Percentiles rank a stretch among this genome's conserved stretches.
Evolutionary conservation across 2,888 invertebrate species (phyloP).

Genomic region (Plebejus argus): DNA sequence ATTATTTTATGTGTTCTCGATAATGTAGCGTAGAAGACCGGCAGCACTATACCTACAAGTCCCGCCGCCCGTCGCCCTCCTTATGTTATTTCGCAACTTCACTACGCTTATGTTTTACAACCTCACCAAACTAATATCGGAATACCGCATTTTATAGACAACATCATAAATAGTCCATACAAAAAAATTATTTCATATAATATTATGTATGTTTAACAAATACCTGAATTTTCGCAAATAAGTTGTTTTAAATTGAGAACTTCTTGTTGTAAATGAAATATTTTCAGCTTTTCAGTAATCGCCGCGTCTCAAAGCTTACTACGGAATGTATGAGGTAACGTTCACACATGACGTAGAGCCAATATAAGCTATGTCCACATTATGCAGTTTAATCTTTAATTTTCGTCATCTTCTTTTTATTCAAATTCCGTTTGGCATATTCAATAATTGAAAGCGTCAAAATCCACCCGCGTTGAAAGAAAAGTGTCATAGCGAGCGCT

Average conservation of each 20-base stretch:
- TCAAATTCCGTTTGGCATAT: no score
- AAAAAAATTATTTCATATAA: slow-evolving; percentile 1
- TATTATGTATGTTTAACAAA: not conserved
- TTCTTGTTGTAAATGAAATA: not conserved
- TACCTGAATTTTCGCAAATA: not conserved
- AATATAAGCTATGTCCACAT: no score
- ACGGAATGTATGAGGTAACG: not conserved
- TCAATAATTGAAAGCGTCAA: no score
- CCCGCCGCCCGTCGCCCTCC: slow-evolving; percentile 39
- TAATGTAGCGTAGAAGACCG: slow-evolving; percentile 22
- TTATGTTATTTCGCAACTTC: slow-evolving; percentile 50
- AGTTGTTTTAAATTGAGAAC: not conserved
- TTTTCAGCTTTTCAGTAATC: not conserved
- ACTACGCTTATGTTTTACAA: slow-evolving; percentile 26
- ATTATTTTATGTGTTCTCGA: slow-evolving; percentile 33
- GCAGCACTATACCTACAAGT: slow-evolving; percentile 36
- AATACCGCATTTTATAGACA: slow-evolving; percentile 13
- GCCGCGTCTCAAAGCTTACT: not conserved
- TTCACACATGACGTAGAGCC: not conserved
- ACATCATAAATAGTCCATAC: not conserved
- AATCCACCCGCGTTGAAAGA: no score
- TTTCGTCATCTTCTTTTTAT: no score
- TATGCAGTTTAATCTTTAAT: no score
- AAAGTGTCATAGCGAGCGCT: no score
- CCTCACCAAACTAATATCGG: slow-evolving; percentile 10